These are phyloP conservation scores for Poecilobothrus nobilitatus DNA, from an alignment of 2,888 invertebrate species.

Conservation along the genomic window DNA sequence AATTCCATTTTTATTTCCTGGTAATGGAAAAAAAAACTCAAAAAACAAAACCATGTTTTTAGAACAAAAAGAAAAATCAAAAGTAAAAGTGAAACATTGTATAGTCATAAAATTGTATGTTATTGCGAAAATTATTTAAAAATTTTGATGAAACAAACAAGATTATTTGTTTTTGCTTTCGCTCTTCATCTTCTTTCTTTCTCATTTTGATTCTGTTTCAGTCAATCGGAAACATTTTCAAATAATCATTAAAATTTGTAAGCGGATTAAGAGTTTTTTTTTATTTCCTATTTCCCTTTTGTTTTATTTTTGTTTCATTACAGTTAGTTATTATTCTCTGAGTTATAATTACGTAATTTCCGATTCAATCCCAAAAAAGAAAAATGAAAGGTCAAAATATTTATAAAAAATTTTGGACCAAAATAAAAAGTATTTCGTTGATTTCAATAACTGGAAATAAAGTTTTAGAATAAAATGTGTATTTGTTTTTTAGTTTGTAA, in stretches of 20 bases:
- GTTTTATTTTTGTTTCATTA: neutral
- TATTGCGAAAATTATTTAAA: too few relatives aligned
- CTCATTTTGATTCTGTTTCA: neutral
- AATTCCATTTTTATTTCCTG: conserved; percentile 8
- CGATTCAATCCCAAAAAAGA: neutral
- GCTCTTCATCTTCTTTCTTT: neutral
- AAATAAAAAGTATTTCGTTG: too few relatives aligned
- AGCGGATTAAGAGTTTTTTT: neutral
- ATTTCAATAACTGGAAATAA: too few relatives aligned
- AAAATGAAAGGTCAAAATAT: too few relatives aligned
- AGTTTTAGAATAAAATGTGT: too few relatives aligned
- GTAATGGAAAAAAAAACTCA: neutral
- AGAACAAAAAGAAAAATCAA: neutral
- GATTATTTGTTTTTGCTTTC: too few relatives aligned
- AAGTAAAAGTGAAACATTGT: too few relatives aligned
- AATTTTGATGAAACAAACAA: too few relatives aligned
- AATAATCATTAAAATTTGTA: conserved; percentile 7
- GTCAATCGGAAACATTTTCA: conserved; percentile 7
- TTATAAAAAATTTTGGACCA: too few relatives aligned
- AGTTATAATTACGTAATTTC: conserved; percentile 1
- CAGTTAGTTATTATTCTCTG: neutral
- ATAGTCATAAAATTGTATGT: too few relatives aligned
- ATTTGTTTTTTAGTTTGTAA: too few relatives aligned
- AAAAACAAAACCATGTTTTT: neutral
- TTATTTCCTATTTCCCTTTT: neutral